Conservation (phyloP, 2,113 vertebrate species). For the Nesoenas mayeri region DNA sequence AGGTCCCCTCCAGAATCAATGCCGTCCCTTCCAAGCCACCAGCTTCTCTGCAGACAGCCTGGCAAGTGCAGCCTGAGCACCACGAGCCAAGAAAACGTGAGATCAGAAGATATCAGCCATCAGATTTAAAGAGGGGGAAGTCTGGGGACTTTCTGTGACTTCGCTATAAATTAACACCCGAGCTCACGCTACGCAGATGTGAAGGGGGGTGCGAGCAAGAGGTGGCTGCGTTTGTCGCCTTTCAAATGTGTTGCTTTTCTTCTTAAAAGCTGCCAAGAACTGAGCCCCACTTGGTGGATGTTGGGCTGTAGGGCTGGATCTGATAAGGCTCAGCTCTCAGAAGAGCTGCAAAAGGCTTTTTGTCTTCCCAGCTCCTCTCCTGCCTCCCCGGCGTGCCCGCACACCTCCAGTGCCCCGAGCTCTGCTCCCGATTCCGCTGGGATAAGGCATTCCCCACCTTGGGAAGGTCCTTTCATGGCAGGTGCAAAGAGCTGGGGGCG, state of each 20-base stretch:
- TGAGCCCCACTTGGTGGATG: neutral
- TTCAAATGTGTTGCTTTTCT: rapidly evolving
- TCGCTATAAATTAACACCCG: neutral
- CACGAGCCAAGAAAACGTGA: neutral
- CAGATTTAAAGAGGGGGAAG: neutral
- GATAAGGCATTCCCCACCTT: neutral
- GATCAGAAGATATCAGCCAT: neutral
- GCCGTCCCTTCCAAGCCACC: neutral
- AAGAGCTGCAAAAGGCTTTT: neutral
- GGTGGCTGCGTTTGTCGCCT: neutral
- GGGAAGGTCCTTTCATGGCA: neutral
- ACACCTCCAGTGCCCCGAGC: neutral
- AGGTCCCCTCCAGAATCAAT: rapidly evolving
- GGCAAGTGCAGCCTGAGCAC: neutral
- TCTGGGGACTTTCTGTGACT: slow-evolving; percentile 30
- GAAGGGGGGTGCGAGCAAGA: neutral
- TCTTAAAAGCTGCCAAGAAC: neutral
- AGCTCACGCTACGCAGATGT: neutral
- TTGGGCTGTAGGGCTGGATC: neutral
- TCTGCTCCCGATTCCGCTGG: rapidly evolving
- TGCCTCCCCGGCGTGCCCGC: neutral
- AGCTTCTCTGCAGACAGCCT: rapidly evolving
- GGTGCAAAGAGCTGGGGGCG: neutral
- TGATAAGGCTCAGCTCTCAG: neutral
- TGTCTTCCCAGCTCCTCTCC: neutral